Evolutionary conservation across 2,797 vertebrate species (phyloP), one percentile per base, ranked within the genome.

Genomic region (Ctenosaura bakeri): DNA sequence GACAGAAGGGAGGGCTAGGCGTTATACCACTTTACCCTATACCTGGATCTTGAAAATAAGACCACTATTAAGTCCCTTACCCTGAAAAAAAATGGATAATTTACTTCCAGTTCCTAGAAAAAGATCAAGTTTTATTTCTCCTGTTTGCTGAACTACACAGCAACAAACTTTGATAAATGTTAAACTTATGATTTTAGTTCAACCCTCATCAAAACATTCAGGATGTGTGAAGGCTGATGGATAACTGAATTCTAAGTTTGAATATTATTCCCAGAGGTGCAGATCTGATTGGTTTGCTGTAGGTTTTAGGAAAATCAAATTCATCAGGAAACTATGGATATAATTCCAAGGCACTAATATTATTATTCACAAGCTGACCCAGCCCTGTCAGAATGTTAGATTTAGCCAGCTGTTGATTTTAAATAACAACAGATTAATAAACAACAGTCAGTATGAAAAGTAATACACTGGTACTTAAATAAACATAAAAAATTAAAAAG

Each of bases 341-440:
- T 29, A 29, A 83, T 74, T 38, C 8, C 35, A 83, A n/a, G 18
- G 20, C 69, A 52, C 22, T n/a, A 42, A 66, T 22, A 22, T 46
- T 59, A 59, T 10, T 7, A 38, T 29, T 71, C 7, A 46, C 9
- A 50, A 56, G 35, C 6, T 22, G n/a, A 54, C 54, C 52, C 6
- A n/a, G 18, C 20, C 32, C 26, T 42, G 9, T 82, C 46, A 71
- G 66, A 5, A n/a, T 52, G 32, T 38, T 35, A 3, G 20, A 79
- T 12, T 80, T 56, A 42, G 22, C 20, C 42, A 26, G 3, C 32
- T 85, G 69, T 26, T 85, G 66, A 54, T 12, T 79, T 79, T 79
- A 69, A 85, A 79, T 91, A 93, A 91, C 83, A 88, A 71, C 52
- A 7, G 4, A 3, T 3, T 13, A 94, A 91, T 91, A 95, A 93